Conservation (phyloP, 2,113 vertebrate genomes). For the Aegithalos caudatus region DNA sequence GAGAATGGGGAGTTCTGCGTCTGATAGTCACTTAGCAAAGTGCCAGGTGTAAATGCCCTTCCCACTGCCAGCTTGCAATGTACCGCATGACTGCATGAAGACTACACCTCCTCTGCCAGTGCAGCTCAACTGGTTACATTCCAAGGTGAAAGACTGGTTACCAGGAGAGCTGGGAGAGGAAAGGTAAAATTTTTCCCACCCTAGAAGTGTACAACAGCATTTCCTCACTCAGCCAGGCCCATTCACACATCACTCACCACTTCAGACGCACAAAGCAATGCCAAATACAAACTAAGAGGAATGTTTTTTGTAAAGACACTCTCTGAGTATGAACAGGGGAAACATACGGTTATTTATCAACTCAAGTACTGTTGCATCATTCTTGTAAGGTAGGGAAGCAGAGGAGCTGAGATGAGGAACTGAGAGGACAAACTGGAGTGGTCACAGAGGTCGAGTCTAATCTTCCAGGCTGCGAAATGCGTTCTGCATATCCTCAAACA, state of each 20-base stretch:
- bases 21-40: constrained; percentile 52
- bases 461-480: constrained; percentile 96
- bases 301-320: constrained; percentile 72
- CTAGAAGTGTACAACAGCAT: constrained; percentile 57
- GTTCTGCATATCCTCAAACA: constrained; percentile 97
- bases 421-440: constrained; percentile 55
- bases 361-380: constrained; percentile 69
- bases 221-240: constrained; percentile 36
- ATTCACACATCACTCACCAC: constrained; percentile 49
- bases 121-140: not conserved
- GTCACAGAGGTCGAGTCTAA: constrained; percentile 64
- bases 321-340: constrained; percentile 53
- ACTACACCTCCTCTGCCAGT: constrained; percentile 4
- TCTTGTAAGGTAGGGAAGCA: constrained; percentile 68
- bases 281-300: constrained; percentile 69
- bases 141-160: not conserved
- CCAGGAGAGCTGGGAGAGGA: constrained; percentile 13
- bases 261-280: constrained; percentile 33
- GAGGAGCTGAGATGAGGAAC: constrained; percentile 72
- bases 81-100: not conserved
- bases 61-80: not conserved
- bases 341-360: constrained; percentile 59
- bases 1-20: not conserved
- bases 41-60: constrained; percentile 32
- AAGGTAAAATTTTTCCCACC: not conserved